Percentiles rank a stretch among this genome's conserved stretches.
Conservation (phyloP, 1,140 invertebrate genomes). For the Sesamia nonagrioides region DNA sequence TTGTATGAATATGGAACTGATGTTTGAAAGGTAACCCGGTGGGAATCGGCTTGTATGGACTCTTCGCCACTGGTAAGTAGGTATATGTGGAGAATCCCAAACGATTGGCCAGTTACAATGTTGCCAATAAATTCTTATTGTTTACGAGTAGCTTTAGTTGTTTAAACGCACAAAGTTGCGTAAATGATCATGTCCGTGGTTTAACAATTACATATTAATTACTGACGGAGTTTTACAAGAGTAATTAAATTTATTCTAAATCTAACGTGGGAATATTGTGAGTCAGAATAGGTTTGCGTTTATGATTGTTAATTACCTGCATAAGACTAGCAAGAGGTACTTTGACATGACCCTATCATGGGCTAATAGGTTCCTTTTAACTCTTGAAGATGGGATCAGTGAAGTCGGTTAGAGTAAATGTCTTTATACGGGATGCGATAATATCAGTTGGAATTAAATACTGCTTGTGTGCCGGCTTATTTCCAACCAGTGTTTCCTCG, state of each 20-base stretch:
- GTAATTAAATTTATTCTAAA: constrained; percentile 40
- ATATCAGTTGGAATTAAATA: background rate
- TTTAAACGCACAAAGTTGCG: constrained; percentile 21
- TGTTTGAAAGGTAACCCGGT: too few relatives aligned
- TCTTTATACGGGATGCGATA: constrained; percentile 4
- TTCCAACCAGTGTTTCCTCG: background rate
- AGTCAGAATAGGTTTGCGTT: constrained; percentile 2
- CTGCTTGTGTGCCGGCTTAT: background rate
- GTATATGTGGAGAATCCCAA: too few relatives aligned
- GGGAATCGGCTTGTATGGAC: too few relatives aligned
- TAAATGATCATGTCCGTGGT: constrained; percentile 32
- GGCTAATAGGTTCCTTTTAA: background rate
- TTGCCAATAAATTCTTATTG: constrained; percentile 7
- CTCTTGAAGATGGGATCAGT: background rate
- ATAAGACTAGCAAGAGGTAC: constrained; percentile 8
- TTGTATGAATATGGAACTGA: too few relatives aligned
- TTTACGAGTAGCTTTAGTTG: constrained; percentile 11
- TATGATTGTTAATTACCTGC: background rate
- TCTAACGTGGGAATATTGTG: constrained; percentile 40
- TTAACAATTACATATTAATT: constrained; percentile 50
- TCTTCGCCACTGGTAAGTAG: too few relatives aligned
- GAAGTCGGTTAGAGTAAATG: background rate
- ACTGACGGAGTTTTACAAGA: constrained; percentile 19
- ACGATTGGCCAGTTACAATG: constrained; percentile 3
- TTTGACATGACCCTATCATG: background rate